phyloP scores from a whole-genome alignment of 1,140 invertebrate species.

The Drosophila rhopaloa region DNA sequence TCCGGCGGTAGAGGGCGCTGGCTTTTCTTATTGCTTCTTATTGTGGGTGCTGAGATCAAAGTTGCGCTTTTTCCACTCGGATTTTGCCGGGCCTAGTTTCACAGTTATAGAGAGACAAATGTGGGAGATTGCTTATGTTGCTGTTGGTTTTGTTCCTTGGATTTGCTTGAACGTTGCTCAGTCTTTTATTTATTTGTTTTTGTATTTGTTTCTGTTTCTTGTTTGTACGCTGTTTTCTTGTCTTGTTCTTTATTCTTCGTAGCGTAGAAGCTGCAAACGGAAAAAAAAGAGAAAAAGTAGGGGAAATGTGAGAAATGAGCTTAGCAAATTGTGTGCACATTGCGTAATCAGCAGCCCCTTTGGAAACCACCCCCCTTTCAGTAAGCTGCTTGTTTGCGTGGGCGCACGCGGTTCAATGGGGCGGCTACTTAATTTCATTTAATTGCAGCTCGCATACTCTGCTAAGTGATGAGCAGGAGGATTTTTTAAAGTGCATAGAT shows the following conservation, averaged over 20 bases:
- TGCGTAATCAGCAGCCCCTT: constrained; percentile 36
- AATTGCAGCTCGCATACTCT: constrained; percentile 41
- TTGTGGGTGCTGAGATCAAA: constrained; percentile 64
- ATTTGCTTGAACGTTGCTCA: constrained; percentile 68
- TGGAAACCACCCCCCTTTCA: background rate
- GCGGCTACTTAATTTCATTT: constrained; percentile 66
- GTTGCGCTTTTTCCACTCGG: constrained; percentile 30
- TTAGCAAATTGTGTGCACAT: constrained; percentile 50
- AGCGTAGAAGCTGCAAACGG: constrained; percentile 51
- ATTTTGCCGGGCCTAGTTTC: constrained; percentile 20
- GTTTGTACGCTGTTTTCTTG: constrained; percentile 54
- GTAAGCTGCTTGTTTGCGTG: constrained; percentile 52
- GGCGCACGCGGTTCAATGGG: constrained; percentile 48
- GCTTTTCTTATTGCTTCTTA: constrained; percentile 52
- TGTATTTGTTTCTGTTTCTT: constrained; percentile 30
- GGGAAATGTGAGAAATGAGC: constrained; percentile 38
- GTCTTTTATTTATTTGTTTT: constrained; percentile 67
- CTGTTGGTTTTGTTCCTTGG: constrained; percentile 59
- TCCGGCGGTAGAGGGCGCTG: constrained; percentile 34
- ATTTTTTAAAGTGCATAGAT: background rate
- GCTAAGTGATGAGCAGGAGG: background rate
- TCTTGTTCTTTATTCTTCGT: constrained; percentile 37
- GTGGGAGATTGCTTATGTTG: constrained; percentile 54
- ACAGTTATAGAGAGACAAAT: constrained; percentile 62
- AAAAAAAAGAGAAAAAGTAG: constrained; percentile 7